Conservation (phyloP, 64 coral and sea anemone species). For the Stylophora pistillata region DNA sequence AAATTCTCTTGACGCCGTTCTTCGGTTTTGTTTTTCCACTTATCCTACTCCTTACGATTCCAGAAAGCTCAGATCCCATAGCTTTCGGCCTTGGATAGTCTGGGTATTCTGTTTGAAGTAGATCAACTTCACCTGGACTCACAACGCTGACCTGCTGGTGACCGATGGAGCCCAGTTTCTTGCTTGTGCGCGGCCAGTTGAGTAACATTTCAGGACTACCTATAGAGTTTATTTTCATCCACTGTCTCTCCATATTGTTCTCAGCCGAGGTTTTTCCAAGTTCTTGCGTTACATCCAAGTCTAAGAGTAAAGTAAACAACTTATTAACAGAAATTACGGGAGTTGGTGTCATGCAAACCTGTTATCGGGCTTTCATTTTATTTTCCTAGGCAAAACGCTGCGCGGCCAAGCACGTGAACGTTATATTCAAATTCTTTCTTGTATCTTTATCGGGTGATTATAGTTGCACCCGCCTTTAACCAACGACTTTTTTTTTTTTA, state of each 20-base stretch:
- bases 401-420: no score
- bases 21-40: neutral
- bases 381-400: no score
- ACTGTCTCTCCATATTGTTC: conserved; percentile 52
- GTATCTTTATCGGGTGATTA: no score
- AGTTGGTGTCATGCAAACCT: no score
- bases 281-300: conserved; percentile 13
- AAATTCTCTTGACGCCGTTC: neutral
- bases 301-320: neutral
- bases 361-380: no score
- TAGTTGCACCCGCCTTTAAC: no score
- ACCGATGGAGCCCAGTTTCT: conserved; percentile 34
- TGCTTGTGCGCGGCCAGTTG: conserved; percentile 48
- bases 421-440: no score
- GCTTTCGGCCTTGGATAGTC: conserved; percentile 39
- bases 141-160: conserved; percentile 71
- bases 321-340: neutral
- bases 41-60: neutral
- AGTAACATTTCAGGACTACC: conserved; percentile 71
- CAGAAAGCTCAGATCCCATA: neutral
- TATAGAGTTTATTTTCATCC: conserved; percentile 47
- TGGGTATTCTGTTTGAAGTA: conserved; percentile 90
- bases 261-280: conserved; percentile 7
- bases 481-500: no score
- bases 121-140: conserved; percentile 75